A percentile compares a stretch with the other conserved stretches of the same genome.
Evolutionary conservation across 1,140 invertebrate species (phyloP).

Genomic region (Nilaparvata lugens): DNA sequence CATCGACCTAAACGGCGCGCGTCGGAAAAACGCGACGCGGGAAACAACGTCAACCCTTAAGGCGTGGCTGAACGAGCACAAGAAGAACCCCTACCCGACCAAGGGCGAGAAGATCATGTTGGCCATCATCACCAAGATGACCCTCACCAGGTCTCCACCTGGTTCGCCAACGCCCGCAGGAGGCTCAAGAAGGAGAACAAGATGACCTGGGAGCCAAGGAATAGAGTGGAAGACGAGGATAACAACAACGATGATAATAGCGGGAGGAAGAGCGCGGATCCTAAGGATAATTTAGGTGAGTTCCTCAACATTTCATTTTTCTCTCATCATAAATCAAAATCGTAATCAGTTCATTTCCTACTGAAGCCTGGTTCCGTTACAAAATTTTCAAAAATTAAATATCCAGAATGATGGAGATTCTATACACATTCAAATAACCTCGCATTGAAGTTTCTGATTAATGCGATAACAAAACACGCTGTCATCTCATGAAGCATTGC

Average conservation of each 20-base stretch:
- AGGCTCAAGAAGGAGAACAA: conserved; percentile 98
- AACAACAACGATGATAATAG: conserved; percentile 76
- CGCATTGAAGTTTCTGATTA: too few species aligned
- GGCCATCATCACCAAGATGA: conserved; percentile 98
- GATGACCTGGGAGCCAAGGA: conserved; percentile 95
- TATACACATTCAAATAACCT: too few species aligned
- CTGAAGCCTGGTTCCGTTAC: too few species aligned
- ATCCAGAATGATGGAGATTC: too few species aligned
- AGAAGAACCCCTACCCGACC: conserved; percentile 97
- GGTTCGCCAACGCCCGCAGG: conserved; percentile 95
- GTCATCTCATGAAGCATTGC: too few species aligned
- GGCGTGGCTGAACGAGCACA: conserved; percentile 96
- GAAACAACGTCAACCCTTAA: conserved; percentile 96
- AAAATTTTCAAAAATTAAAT: too few species aligned
- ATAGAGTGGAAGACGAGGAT: conserved; percentile 80
- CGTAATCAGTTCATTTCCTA: too few species aligned
- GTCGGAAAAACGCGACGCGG: conserved; percentile 93
- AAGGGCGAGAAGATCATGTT: conserved; percentile 99
- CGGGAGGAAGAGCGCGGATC: conserved; percentile 66
- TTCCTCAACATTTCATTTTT: too few species aligned
- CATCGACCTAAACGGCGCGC: conserved; percentile 80
- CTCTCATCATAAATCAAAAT: too few species aligned
- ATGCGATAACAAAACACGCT: too few species aligned
- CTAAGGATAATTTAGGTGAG: conserved; percentile 69
- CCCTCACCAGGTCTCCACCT: conserved; percentile 97